Evolutionary conservation across 92 coral and sea anemone species (phyloP), one percentile per base, ranked within the genome.

Genomic region (Epizoanthus fatuus): DNA sequence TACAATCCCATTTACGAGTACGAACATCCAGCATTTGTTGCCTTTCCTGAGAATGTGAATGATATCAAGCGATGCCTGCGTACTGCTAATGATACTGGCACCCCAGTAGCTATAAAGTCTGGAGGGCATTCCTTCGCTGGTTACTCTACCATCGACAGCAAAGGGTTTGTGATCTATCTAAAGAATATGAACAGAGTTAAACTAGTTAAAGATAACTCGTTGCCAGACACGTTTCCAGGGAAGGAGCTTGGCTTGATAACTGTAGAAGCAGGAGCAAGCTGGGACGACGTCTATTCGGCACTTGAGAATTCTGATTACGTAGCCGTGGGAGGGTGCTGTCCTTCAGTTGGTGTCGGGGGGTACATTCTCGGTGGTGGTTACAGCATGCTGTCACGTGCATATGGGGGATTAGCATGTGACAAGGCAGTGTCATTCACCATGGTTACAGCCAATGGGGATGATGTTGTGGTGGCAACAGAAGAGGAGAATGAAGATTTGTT

Each of bases 101-200:
- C 85, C 19, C 86, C 94, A 6, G 93, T 94, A 19, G 98, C 92
- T 66, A 63, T 92, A 16, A 94, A 94, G 71, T 94, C 98, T 11
- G 98, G 98, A 35, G 98, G 98, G 32, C 98, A 94, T 80, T 86
- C 91, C 68, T 92, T 94, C 20, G 98, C 94, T 53, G 98, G 98
- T 16, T 94, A 94, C 87, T 94, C 98, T 25, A 94, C 90, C 62
- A 90, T 80, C 53, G 98, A 94, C 72, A 78, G 88, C 17, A 87
- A 84, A 5, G 98, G 98, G n/a, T 94, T 94, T 85, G 98, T 94
- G 79, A 86, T 94, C 72, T 94, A 92, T 10, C 88, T 92, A 32
- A 87, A 94, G 70, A 92, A 92, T 58, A 80, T 94, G 86, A 66
- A 86, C 17, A 64, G 32, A 10, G 95, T 94, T 19, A 38, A 75